Base-by-base conservation (phyloP, 2,888 invertebrate genomes). In the Gryllus longicercus region DNA sequence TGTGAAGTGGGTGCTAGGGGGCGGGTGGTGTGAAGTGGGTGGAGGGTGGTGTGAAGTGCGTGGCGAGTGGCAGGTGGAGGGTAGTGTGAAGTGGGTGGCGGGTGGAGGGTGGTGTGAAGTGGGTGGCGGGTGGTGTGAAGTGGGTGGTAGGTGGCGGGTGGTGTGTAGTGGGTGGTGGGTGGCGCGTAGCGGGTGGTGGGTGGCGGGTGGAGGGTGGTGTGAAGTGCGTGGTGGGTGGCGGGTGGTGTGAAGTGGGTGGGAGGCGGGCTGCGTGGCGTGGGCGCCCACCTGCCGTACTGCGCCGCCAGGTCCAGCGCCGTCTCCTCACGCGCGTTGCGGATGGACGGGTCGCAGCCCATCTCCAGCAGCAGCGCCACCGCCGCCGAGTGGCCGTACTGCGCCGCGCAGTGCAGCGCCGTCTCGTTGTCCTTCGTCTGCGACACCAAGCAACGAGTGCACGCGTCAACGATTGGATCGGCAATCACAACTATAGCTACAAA, bases 271-370 rank as follows among this genome's bases (percentile, higher is more conserved):
- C 21, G 1, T 21, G 21, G 21, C 82, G 82, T 83, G 83, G 80
- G 81, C 82, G 86, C 88, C 88, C 86, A 93, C 93, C 93, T 91
- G 85, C 95, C 96, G 87, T 95, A 96, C 88, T 97, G 96, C 79
- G 97, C 95, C 12, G 98, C 98, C 82, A 99, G 91, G 87, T 99
- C 98, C 85, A 99, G 89, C 0, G 98, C 95, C 63, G 96, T 96
- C 87, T 98, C 98, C 79, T 95, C 95, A 82, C 94, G 92, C 84
- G 91, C 91, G 87, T 97, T 97, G 84, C 93, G 91, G 85, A 96
- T 93, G 84, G 93, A 93, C 76, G 97, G 95, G 89, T 98, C 96
- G 84, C 96, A 96, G 82, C 94, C 93, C 85, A 94, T 92, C 84
- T 94, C 92, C 84, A 98, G 88, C 84, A 98, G 91, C 85, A 95